phyloP scores from a whole-genome alignment of 2,113 vertebrate species.

The Cygnus buccinator region DNA sequence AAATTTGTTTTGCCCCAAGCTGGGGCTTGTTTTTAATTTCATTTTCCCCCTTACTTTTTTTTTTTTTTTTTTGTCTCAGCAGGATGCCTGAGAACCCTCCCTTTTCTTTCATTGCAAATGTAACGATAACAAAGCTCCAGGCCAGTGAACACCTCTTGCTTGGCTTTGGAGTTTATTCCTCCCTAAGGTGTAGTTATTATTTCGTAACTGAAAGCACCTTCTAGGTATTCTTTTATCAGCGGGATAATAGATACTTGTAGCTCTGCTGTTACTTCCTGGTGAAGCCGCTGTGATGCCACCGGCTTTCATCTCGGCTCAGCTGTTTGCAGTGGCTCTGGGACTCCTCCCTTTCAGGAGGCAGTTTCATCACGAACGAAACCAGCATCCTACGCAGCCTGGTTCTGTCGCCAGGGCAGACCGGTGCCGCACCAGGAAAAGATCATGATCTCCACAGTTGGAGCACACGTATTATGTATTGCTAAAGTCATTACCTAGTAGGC shows the following conservation, averaged over 20 bases:
- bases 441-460: background rate
- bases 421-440: slow-evolving; percentile 23
- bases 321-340: background rate
- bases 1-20: slow-evolving; percentile 28
- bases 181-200: slow-evolving; percentile 30
- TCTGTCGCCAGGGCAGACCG: background rate
- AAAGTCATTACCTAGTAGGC: background rate
- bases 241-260: background rate
- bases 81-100: slow-evolving; percentile 1
- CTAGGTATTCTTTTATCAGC: slow-evolving; percentile 31
- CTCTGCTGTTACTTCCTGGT: background rate
- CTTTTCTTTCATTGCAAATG: slow-evolving; percentile 6
- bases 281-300: background rate
- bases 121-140: background rate
- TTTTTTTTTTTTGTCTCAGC: background rate
- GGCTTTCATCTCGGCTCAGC: slow-evolving; percentile 37
- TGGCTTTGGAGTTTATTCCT: slow-evolving; percentile 53
- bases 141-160: background rate
- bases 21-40: background rate
- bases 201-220: slow-evolving; percentile 37
- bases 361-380: slow-evolving; percentile 44
- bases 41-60: background rate
- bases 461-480: background rate
- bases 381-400: background rate
- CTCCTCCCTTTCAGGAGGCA: slow-evolving; percentile 1